These are phyloP conservation scores for Pseudomyrmex sp. DNA, from an alignment of 1,140 invertebrate genomes.

Conservation along the genomic window DNA sequence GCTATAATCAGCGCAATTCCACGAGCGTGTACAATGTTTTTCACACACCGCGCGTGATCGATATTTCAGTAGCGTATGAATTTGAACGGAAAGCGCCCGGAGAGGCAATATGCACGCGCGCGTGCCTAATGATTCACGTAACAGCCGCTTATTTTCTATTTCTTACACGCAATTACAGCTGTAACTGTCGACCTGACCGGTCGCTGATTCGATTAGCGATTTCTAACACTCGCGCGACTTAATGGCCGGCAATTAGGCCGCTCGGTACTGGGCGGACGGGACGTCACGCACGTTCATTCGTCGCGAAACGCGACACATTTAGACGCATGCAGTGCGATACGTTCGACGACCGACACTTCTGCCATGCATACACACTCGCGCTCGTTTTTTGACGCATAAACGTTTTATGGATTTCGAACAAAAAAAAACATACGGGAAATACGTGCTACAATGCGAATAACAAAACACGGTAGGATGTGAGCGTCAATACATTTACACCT, in stretches of 20 bases:
- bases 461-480: no score
- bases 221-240: constrained; percentile 57
- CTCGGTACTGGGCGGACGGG: constrained; percentile 43
- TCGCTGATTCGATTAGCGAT: constrained; percentile 59
- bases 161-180: constrained; percentile 60
- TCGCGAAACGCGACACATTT: constrained; percentile 57
- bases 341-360: background rate
- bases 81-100: constrained; percentile 24
- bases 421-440: no score
- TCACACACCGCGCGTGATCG: constrained; percentile 15
- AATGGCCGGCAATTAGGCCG: constrained; percentile 56
- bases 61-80: constrained; percentile 28
- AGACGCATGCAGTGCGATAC: constrained; percentile 37
- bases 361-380: background rate
- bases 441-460: no score
- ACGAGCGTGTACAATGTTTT: background rate
- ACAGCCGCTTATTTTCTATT: constrained; percentile 61
- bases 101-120: constrained; percentile 39
- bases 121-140: constrained; percentile 57
- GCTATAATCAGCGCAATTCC: background rate
- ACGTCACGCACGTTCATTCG: constrained; percentile 55
- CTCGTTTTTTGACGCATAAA: constrained; percentile 20
- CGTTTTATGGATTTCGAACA: background rate
- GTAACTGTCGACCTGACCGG: constrained; percentile 50
- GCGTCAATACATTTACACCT: no score